These are phyloP conservation scores for Tolypeutes matacus DNA, from an alignment of 2,797 vertebrate genomes.

Conservation along the genomic window DNA sequence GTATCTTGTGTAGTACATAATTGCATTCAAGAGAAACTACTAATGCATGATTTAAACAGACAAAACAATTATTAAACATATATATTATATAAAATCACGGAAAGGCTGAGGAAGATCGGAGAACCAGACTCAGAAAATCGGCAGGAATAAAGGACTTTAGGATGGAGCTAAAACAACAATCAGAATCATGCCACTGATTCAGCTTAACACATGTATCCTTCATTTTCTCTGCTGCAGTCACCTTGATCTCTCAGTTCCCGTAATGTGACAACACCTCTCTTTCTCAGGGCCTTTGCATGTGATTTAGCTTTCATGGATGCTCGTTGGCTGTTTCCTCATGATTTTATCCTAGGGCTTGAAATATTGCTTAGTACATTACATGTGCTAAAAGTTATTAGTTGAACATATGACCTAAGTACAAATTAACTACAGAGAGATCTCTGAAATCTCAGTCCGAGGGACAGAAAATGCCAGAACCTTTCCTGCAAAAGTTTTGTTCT, in stretches of 20 bases:
- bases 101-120: background rate
- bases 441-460: too few species aligned
- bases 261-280: too few species aligned
- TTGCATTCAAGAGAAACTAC: background rate
- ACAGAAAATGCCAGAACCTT: background rate
- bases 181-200: background rate
- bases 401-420: background rate
- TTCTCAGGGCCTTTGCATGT: background rate
- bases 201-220: background rate
- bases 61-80: too few species aligned
- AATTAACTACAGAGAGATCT: background rate
- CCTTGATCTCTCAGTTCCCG: background rate
- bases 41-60: background rate
- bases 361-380: background rate
- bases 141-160: background rate
- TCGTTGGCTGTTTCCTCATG: background rate
- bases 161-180: background rate
- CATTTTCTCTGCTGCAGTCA: background rate
- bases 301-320: background rate
- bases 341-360: background rate
- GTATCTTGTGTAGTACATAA: background rate
- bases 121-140: background rate
- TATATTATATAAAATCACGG: accelerated
- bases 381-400: background rate
- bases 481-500: background rate